Evolutionary conservation across 1,140 invertebrate genomes (phyloP).

Genomic region (Pogonomyrmex barbatus): DNA sequence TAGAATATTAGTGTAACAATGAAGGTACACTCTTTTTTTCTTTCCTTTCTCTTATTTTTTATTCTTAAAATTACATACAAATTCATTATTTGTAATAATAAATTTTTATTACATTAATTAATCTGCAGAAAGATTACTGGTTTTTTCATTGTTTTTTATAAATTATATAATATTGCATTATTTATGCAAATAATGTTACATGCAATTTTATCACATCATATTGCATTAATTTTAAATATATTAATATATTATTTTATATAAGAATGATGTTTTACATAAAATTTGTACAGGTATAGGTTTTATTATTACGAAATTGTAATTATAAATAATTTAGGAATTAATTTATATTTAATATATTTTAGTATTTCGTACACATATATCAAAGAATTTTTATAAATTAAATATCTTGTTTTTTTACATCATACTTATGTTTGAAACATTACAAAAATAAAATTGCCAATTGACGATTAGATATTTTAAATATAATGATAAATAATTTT

Average conservation of each 20-base stretch:
- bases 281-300: background rate
- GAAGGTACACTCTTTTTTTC: background rate
- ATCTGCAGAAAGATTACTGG: background rate
- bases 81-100: background rate
- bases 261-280: background rate
- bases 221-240: background rate
- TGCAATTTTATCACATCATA: background rate
- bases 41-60: background rate
- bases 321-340: background rate
- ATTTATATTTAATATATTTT: background rate
- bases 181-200: conserved; percentile 7
- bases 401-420: background rate
- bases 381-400: background rate
- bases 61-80: background rate
- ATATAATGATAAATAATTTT: too few species aligned
- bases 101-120: background rate
- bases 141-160: background rate
- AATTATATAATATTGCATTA: background rate
- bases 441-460: too few species aligned
- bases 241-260: conserved; percentile 12
- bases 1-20: background rate
- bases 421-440: too few species aligned
- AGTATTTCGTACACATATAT: background rate
- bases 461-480: too few species aligned
- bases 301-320: background rate